These are phyloP conservation scores for Drosophila quadrilineata DNA, from an alignment of 1,140 invertebrate species.

Conservation along the genomic window DNA sequence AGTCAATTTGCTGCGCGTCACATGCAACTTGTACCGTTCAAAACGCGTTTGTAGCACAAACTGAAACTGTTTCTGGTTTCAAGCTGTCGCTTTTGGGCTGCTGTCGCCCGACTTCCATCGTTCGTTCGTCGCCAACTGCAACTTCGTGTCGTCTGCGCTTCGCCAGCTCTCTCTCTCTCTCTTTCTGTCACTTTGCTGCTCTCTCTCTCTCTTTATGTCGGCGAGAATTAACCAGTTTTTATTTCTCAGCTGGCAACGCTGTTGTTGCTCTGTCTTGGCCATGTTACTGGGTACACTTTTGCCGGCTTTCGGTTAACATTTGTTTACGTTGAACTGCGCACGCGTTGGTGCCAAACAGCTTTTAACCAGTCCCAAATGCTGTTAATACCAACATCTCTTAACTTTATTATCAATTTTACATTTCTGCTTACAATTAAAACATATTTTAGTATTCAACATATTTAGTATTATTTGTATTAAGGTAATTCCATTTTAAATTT, in stretches of 20 bases:
- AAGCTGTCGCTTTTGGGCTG: too few relatives aligned
- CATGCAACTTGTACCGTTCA: slow-evolving; percentile 58
- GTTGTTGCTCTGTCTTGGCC: neutral
- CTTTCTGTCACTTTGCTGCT: too few relatives aligned
- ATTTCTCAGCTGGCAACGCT: slow-evolving; percentile 44
- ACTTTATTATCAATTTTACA: too few relatives aligned
- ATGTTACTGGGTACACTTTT: slow-evolving; percentile 32
- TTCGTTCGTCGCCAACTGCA: neutral
- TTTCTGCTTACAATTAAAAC: too few relatives aligned
- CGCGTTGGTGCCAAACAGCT: slow-evolving; percentile 33
- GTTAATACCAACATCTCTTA: neutral
- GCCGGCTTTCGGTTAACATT: slow-evolving; percentile 64
- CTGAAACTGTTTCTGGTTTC: slow-evolving; percentile 57
- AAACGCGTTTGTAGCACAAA: slow-evolving; percentile 71
- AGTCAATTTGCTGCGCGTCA: slow-evolving; percentile 18
- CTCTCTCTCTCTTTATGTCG: too few relatives aligned
- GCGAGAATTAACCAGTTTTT: slow-evolving; percentile 43
- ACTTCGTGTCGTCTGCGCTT: slow-evolving; percentile 15
- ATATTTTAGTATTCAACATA: too few relatives aligned
- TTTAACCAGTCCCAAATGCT: slow-evolving; percentile 18
- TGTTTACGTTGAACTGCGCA: slow-evolving; percentile 62
- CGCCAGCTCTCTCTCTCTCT: too few relatives aligned
- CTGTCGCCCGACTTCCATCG: neutral
- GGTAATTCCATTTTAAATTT: too few relatives aligned
- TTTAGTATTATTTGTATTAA: too few relatives aligned